Percentiles rank a stretch among this genome's conserved stretches.
Evolutionary conservation across 2,888 invertebrate genomes (phyloP).

Genomic region (Oasisia sp.): DNA sequence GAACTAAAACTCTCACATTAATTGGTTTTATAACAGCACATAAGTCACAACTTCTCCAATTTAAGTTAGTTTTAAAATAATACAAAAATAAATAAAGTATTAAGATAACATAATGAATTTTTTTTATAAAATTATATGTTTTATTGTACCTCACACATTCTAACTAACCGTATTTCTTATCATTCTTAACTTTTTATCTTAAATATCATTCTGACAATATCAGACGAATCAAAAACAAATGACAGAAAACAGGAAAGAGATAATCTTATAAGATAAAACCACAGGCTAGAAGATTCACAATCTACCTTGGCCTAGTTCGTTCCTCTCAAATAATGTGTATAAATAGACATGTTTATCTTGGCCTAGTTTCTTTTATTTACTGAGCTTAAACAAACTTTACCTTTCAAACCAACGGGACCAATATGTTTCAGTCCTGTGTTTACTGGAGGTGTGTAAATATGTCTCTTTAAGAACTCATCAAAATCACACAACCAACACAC

Average conservation of each 20-base stretch:
- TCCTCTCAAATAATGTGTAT: neutral
- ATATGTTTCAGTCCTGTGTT: neutral
- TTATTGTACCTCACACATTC: neutral
- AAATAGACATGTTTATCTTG: neutral
- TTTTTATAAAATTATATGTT: neutral
- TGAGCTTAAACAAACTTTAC: neutral
- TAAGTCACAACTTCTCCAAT: neutral
- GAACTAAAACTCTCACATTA: neutral
- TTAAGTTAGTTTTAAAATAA: neutral
- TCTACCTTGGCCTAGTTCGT: neutral
- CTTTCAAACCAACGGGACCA: neutral
- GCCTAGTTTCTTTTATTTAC: neutral
- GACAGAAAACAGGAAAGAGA: neutral
- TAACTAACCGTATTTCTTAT: neutral
- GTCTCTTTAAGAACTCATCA: neutral
- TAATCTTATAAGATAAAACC: neutral
- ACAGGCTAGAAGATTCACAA: neutral
- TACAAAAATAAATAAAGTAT: no score
- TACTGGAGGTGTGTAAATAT: neutral
- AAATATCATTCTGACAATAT: neutral
- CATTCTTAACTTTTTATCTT: neutral
- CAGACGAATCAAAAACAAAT: neutral
- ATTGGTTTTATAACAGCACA: neutral
- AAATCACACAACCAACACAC: neutral
- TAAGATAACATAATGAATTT: no score